Evolutionary conservation across 2,797 vertebrate genomes (phyloP).

Genomic region (Argyrosomus regius): DNA sequence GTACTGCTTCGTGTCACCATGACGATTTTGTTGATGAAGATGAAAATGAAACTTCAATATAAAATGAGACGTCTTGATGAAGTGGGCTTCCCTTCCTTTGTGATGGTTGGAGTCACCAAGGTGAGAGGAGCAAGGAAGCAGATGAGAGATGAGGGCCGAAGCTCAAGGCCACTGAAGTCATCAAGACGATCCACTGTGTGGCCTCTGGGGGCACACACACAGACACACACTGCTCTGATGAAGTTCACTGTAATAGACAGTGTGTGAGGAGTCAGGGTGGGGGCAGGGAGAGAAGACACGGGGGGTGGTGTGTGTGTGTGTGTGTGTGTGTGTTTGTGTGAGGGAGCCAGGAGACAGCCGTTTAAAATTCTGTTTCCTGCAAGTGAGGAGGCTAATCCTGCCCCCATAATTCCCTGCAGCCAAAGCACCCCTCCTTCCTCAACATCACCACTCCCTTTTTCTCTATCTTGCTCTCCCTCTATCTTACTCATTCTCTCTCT

Average conservation of each 20-base stretch:
- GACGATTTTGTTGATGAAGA: constrained; percentile 33
- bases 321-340: constrained; percentile 74
- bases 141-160: constrained; percentile 28
- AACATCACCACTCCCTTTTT: constrained; percentile 93
- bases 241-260: constrained; percentile 78
- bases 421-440: constrained; percentile 95
- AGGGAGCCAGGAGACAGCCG: constrained; percentile 90
- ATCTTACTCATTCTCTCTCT: constrained; percentile 82
- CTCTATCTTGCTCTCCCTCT: constrained; percentile 78
- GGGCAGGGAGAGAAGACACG: constrained; percentile 74
- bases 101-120: constrained; percentile 21
- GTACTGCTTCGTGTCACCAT: constrained; percentile 17
- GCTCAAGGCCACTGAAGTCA: constrained; percentile 58
- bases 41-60: constrained; percentile 46
- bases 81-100: constrained; percentile 6
- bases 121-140: constrained; percentile 22
- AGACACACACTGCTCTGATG: constrained; percentile 66
- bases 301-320: constrained; percentile 63
- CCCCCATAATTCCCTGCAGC: constrained; percentile 99
- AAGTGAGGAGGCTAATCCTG: constrained; percentile 99
- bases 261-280: constrained; percentile 75
- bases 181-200: constrained; percentile 52
- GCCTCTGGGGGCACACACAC: constrained; percentile 59
- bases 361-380: constrained; percentile 99
- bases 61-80: constrained; percentile 41